Evolutionary conservation across 2,113 vertebrate species (phyloP).

Genomic region (Phodopus roborovskii): DNA sequence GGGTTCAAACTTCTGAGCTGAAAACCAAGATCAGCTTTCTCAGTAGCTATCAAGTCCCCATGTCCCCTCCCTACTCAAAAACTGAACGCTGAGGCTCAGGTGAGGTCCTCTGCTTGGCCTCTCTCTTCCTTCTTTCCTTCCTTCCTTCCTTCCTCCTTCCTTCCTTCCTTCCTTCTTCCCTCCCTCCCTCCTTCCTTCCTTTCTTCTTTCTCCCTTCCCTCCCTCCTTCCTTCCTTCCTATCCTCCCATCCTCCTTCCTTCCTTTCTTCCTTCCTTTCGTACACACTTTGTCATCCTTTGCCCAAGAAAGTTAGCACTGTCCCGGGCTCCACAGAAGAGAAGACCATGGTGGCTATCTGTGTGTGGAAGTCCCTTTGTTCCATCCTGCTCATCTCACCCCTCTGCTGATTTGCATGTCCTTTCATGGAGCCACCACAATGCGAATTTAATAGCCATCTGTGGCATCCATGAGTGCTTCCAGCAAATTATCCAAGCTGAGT

Average conservation of each 20-base stretch:
- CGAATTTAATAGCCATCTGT: background rate
- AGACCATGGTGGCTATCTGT: rapidly evolving
- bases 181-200: background rate
- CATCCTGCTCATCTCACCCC: background rate
- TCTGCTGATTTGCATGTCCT: background rate
- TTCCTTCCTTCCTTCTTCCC: too few species aligned
- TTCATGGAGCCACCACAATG: rapidly evolving
- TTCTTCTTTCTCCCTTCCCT: background rate
- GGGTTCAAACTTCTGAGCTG: background rate
- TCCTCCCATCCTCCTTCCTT: background rate
- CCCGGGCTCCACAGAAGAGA: background rate
- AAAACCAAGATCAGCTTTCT: background rate
- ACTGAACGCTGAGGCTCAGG: background rate
- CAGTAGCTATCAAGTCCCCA: background rate
- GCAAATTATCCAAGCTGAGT: background rate
- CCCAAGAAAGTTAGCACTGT: rapidly evolving
- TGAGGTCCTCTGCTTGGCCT: background rate
- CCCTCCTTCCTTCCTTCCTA: background rate
- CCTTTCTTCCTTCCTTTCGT: background rate
- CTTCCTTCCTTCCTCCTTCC: too few species aligned
- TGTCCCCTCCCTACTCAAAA: background rate
- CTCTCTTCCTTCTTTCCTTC: background rate
- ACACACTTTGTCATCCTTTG: background rate
- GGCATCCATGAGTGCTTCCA: background rate
- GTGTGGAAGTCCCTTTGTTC: too few species aligned